A percentile compares a stretch with the other conserved stretches of the same genome.
These are phyloP conservation scores for Artibeus jamaicensis DNA, from an alignment of 2,797 vertebrate species.

Conservation along the genomic window DNA sequence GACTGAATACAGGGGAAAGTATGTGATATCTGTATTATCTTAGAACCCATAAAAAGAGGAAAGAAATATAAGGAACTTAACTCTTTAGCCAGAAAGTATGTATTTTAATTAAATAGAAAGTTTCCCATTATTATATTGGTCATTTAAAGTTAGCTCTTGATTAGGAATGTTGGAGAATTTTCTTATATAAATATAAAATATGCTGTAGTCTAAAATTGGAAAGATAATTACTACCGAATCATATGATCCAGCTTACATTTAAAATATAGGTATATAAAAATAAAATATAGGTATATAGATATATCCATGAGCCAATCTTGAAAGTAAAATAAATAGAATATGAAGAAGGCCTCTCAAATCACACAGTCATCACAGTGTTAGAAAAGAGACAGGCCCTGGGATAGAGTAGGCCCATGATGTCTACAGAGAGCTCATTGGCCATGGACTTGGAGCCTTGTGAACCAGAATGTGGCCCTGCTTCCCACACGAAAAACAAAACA, in stretches of 20 bases:
- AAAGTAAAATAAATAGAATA: slow-evolving; percentile 9
- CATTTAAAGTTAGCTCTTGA: slow-evolving; percentile 33
- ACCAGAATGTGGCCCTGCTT: neutral
- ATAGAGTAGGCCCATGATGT: neutral
- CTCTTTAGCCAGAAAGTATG: slow-evolving; percentile 52
- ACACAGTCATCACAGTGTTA: neutral
- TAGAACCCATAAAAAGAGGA: slow-evolving; percentile 18
- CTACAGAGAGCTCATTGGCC: neutral
- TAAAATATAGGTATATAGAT: neutral
- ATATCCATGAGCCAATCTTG: neutral
- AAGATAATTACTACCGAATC: neutral
- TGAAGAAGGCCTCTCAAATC: neutral
- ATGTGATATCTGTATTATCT: slow-evolving; percentile 63
- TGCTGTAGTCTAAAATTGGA: neutral
- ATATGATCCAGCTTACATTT: neutral
- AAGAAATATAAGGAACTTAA: slow-evolving; percentile 50
- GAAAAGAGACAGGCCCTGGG: neutral
- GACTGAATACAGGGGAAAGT: slow-evolving; percentile 60
- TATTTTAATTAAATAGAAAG: slow-evolving; percentile 68
- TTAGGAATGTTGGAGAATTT: slow-evolving; percentile 37
- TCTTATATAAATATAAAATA: slow-evolving; percentile 35
- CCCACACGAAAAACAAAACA: neutral
- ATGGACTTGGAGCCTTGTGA: neutral
- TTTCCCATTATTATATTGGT: slow-evolving; percentile 3
- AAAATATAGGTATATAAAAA: neutral